A percentile compares a stretch with the other conserved stretches of the same genome.
Evolutionary conservation across 2,888 invertebrate species (phyloP).

Genomic region (Apotomis capreana): DNA sequence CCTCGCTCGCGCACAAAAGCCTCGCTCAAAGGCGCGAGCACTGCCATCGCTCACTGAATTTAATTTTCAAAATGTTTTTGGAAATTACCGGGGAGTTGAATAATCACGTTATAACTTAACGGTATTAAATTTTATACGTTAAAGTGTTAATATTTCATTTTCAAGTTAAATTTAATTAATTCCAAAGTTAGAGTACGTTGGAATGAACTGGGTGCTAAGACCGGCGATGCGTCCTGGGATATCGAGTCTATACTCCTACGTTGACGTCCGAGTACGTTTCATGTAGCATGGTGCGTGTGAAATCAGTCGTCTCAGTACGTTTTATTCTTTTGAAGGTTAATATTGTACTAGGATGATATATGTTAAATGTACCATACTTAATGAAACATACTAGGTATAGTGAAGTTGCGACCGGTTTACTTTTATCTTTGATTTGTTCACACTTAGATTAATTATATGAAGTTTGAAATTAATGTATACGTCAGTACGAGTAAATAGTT

Average conservation of each 20-base stretch:
- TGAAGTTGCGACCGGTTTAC: neutral
- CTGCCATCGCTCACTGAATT: constrained; percentile 72
- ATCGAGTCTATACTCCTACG: neutral
- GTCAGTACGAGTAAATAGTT: neutral
- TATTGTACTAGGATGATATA: too few species aligned
- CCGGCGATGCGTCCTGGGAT: constrained; percentile 42
- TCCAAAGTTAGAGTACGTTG: constrained; percentile 71
- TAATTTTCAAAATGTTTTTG: constrained; percentile 82
- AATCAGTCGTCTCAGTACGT: too few species aligned
- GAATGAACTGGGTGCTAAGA: constrained; percentile 36
- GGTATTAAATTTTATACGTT: constrained; percentile 83
- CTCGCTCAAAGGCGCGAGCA: constrained; percentile 72
- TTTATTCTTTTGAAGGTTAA: too few species aligned
- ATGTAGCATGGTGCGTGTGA: too few species aligned
- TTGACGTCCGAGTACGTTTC: too few species aligned
- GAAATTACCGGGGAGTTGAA: constrained; percentile 80
- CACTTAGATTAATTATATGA: neutral
- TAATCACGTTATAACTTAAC: constrained; percentile 83
- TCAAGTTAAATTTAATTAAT: constrained; percentile 84
- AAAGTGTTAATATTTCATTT: constrained; percentile 84
- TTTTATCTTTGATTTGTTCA: too few species aligned
- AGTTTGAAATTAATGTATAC: neutral
- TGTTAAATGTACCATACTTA: too few species aligned
- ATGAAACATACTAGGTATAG: too few species aligned
- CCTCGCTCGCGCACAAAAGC: constrained; percentile 66